Evolutionary conservation across 2,113 vertebrate genomes (phyloP).

Genomic region (Microtus richardsoni): DNA sequence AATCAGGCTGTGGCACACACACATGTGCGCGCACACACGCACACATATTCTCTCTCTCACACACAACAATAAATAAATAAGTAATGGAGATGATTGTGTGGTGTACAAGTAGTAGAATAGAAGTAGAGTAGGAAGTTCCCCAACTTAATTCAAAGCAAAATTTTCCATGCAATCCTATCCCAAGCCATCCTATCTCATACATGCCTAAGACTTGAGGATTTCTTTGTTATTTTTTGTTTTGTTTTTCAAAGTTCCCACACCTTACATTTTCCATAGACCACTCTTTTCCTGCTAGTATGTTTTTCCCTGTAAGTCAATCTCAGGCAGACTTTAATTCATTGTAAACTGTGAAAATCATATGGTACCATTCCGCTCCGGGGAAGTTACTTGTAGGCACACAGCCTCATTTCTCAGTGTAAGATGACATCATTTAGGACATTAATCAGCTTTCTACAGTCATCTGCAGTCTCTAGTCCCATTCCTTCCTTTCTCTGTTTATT

Average conservation of each 20-base stretch:
- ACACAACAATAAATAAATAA: background rate
- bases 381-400: constrained; percentile 13
- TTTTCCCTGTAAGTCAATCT: background rate
- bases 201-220: background rate
- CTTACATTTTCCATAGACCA: background rate
- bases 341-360: background rate
- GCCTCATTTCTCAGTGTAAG: constrained; percentile 37
- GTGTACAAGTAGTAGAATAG: background rate
- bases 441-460: background rate
- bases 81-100: background rate
- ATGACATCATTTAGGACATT: background rate
- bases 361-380: background rate
- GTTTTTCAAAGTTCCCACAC: background rate
- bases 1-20: background rate
- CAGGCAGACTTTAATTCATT: background rate
- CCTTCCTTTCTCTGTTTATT: background rate
- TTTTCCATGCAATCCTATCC: background rate
- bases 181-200: background rate
- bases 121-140: background rate
- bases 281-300: background rate
- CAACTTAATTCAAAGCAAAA: background rate
- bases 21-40: background rate
- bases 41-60: background rate
- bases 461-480: background rate
- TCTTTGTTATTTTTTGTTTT: background rate